Base-by-base conservation (phyloP, 2,888 invertebrate species). In the Leptinotarsa rubiginosa region DNA sequence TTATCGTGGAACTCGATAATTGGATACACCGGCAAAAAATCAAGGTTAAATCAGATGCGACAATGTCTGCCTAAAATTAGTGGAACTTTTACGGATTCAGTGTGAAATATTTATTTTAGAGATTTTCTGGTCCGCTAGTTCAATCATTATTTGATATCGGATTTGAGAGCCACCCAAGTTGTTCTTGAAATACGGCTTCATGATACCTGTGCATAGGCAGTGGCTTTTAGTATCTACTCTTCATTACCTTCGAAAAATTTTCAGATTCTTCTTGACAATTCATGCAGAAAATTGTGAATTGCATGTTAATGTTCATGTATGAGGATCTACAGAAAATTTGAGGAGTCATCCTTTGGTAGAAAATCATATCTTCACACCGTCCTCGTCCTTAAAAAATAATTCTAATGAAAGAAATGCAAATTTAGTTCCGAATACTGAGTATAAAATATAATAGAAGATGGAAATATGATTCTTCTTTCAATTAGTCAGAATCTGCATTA, bases 61-160 rank as follows among this genome's bases (percentile, higher is more conserved):
- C 70, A 65, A 65, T 69, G 67, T 65, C 65, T 75, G 75, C 75
- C 67, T 66, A 75, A 75, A 72, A 65, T 71, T 54, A 72, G 68
- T 49, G 22, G 65, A 69, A 72, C 75, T 75, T 68, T 18, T 72
- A 72, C 59, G 75, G 75, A 66, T 75, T 75, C 75, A 18, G 69
- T 72, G 69, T 75, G 47, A 72, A 72, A 75, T 75, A 72, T 75
- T 74, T 65, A 54, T 67, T 65, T 69, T 69, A 65, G 65, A 65
- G 64, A 69, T 72, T 69, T 41, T 41, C 66, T 56, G 70, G 70
- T 67, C 54, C 64, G 64, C 20, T 68, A 56, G 47, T 67, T 74
- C 70, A 25, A 73, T 69, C 67, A 73, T 65, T 69, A 73, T 69
- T 65, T 65, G 69, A 69, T 73, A 73, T 62, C 16, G 12, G 5